phyloP scores from a whole-genome alignment of 2,113 vertebrate genomes.

The Microcebus griseorufus region DNA sequence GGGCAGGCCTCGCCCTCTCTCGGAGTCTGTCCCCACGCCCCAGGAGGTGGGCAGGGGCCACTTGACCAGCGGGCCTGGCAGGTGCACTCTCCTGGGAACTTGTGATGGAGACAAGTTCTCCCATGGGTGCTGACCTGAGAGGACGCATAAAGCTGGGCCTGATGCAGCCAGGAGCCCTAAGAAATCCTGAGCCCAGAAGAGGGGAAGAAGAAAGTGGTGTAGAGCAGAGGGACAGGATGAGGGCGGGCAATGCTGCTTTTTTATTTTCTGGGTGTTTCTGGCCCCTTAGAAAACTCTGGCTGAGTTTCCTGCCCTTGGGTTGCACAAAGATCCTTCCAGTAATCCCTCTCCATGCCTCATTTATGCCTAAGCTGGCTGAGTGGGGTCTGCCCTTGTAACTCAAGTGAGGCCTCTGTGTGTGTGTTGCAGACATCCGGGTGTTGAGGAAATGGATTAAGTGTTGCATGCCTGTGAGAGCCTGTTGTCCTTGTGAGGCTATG shows the following conservation, averaged over 20 bases:
- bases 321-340: background rate
- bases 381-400: background rate
- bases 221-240: background rate
- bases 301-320: background rate
- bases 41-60: background rate
- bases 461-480: background rate
- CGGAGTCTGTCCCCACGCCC: background rate
- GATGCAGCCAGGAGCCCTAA: background rate
- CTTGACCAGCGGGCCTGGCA: background rate
- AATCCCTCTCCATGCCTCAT: too few species aligned
- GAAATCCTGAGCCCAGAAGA: background rate
- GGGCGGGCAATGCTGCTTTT: background rate
- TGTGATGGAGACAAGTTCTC: background rate
- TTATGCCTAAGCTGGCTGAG: background rate
- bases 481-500: background rate
- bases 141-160: background rate
- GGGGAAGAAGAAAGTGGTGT: rapidly evolving
- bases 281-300: background rate
- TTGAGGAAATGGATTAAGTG: background rate
- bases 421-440: background rate
- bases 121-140: background rate
- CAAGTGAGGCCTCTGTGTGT: background rate
- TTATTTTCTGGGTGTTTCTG: background rate
- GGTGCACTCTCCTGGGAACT: background rate
- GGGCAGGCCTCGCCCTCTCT: background rate